Conservation (phyloP, 1,140 invertebrate species). For the Drosophila athabasca region DNA sequence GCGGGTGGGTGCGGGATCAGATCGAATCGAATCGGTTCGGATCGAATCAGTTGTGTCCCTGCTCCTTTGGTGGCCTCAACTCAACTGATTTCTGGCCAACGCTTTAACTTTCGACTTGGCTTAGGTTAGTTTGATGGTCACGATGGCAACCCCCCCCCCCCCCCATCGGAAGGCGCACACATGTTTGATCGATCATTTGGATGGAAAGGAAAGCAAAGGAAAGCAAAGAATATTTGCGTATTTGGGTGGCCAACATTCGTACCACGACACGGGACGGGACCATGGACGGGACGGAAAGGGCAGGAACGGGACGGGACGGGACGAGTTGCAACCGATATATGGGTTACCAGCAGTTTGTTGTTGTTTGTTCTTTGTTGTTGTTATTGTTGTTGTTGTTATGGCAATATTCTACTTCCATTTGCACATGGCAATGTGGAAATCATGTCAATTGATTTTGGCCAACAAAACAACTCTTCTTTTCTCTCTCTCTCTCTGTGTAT, state of each 20-base stretch:
- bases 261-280: slow-evolving; percentile 70
- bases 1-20: no score
- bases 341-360: slow-evolving; percentile 20
- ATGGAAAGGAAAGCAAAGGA: slow-evolving; percentile 1
- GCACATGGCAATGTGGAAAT: slow-evolving; percentile 43
- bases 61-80: slow-evolving; percentile 52
- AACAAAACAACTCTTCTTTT: not conserved
- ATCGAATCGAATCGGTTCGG: not conserved
- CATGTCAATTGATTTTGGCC: slow-evolving; percentile 75
- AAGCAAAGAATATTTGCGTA: slow-evolving; percentile 61
- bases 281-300: slow-evolving; percentile 35
- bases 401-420: slow-evolving; percentile 6
- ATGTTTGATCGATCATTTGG: slow-evolving; percentile 65
- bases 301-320: slow-evolving; percentile 42
- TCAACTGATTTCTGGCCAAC: slow-evolving; percentile 78
- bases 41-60: slow-evolving; percentile 29
- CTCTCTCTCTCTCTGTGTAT: no score
- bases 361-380: slow-evolving; percentile 32
- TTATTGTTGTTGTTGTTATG: slow-evolving; percentile 37
- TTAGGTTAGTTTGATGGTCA: slow-evolving; percentile 65
- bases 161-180: not conserved
- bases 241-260: slow-evolving; percentile 73
- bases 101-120: slow-evolving; percentile 71
- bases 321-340: slow-evolving; percentile 22
- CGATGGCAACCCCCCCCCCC: slow-evolving; percentile 20